Evolutionary conservation across 53 echinoderm and acorn worm genomes (phyloP).

Genomic region (Astropecten irregularis): DNA sequence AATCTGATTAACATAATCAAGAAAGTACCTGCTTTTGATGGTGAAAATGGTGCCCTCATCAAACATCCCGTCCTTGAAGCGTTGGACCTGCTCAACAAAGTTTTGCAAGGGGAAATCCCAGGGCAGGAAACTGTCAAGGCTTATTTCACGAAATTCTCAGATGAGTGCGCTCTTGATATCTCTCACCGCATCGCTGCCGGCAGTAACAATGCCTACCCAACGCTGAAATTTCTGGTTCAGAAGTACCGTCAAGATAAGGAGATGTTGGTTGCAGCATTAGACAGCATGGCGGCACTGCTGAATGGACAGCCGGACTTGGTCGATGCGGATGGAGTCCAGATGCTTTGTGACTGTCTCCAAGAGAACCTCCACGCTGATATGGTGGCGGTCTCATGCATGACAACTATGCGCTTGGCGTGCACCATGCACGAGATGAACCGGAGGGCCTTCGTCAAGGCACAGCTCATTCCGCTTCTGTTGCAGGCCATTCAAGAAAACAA

Average conservation of each 20-base stretch:
- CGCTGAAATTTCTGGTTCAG: conserved; percentile 66
- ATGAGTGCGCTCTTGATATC: conserved; percentile 76
- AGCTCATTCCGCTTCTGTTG: conserved; percentile 63
- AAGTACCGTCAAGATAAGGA: conserved; percentile 47
- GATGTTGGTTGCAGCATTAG: conserved; percentile 43
- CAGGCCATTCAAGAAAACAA: conserved; percentile 49
- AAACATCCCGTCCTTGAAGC: conserved; percentile 74
- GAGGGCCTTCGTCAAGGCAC: conserved; percentile 78
- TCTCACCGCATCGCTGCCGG: conserved; percentile 83
- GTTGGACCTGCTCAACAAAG: conserved; percentile 66
- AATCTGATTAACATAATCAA: conserved; percentile 90
- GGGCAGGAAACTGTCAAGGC: conserved; percentile 57
- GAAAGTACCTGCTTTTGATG: conserved; percentile 22
- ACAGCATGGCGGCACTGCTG: conserved; percentile 60
- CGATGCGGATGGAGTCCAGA: conserved; percentile 58
- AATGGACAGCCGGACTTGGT: conserved; percentile 97
- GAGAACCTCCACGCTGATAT: conserved; percentile 21
- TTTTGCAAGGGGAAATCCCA: conserved; percentile 49
- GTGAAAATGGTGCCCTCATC: conserved; percentile 35
- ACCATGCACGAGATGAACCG: conserved; percentile 91
- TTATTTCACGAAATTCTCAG: conserved; percentile 58
- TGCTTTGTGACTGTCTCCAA: conserved; percentile 48
- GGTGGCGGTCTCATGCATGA: conserved; percentile 20
- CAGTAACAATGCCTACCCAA: conserved; percentile 77
- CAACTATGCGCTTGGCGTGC: conserved; percentile 75